Evolutionary conservation across 2,113 vertebrate genomes (phyloP).

Genomic region (Sylvia atricapilla): DNA sequence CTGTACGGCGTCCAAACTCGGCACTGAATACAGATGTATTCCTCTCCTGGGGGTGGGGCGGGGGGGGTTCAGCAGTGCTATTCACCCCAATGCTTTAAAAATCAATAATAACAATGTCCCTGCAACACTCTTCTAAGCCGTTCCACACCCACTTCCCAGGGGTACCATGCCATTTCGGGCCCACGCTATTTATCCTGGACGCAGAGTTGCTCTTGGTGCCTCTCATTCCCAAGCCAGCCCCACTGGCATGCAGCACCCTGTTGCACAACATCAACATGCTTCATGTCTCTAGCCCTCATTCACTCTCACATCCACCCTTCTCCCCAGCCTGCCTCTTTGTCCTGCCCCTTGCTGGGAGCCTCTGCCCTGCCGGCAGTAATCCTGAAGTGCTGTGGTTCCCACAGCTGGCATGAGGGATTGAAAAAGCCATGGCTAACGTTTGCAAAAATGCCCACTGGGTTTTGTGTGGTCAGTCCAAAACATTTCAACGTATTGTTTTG

Average conservation of each 20-base stretch:
- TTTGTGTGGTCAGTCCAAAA: background rate
- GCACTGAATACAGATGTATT: background rate
- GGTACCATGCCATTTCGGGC: background rate
- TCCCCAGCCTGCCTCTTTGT: background rate
- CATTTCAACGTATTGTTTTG: background rate
- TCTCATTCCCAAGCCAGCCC: background rate
- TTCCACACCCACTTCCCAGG: background rate
- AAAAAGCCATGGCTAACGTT: background rate
- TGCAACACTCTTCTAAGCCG: background rate
- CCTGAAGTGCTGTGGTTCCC: background rate
- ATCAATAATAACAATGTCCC: background rate
- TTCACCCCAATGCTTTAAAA: background rate
- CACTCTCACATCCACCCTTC: background rate
- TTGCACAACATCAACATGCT: background rate
- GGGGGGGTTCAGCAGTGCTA: background rate
- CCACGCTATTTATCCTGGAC: background rate
- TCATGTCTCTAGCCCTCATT: background rate
- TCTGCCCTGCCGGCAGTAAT: background rate
- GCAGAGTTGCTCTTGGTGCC: background rate
- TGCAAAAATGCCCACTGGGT: background rate
- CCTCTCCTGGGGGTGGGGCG: background rate
- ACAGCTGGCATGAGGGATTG: fast-evolving
- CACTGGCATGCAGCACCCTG: background rate
- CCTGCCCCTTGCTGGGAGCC: fast-evolving
- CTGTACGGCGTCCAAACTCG: background rate